Evolutionary conservation across 1,140 invertebrate species (phyloP), one percentile per base, ranked within the genome.

Genomic region (Trichonephila inaurata): DNA sequence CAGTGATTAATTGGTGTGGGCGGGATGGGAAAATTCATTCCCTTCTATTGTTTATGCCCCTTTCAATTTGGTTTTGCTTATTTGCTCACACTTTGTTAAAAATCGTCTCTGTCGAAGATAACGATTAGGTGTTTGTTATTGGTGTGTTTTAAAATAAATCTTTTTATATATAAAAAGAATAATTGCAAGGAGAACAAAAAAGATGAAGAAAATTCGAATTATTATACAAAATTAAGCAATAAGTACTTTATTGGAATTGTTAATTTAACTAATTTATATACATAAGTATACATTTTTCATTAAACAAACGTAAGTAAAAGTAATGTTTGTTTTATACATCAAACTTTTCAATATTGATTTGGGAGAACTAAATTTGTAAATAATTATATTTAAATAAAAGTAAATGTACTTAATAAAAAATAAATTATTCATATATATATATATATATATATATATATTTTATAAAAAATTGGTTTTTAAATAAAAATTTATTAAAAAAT

Each of bases 1-100:
- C 28, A 21, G 64, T 91, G 89, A 91, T 91, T 91, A 91, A 91
- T 91, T 82, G 72, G 89, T 8, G n/a, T 7, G 64, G 87, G 87
- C 8, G 61, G 87, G 28, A 77, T 40, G 33, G 72, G 28, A 19
- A 77, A 77, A 40, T 77, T 83, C 24, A 40, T 60, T n/a, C 44
- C 44, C 24, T n/a, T 18, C 44, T 12, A 64, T 61, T 64, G 85
- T 64, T 88, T 51, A 77, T 44, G 40, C 82, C 40, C 40, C 21
- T 85, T 51, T 85, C 82, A 85, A 85, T 85, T 85, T 14, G 19
- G 28, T 88, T 33, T 51, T 88, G 19, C 61, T 24, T 88, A 85
- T 83, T 83, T 83, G 44, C 2, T 83, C 82, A 7, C 44, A 58
- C 24, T 77, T 77, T 77, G 44, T 51, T 83, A 83, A 83, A 83